Percentiles rank a stretch among this genome's conserved stretches.
Evolutionary conservation across 1,140 invertebrate genomes (phyloP).

Genomic region (Platorchestia sp.): DNA sequence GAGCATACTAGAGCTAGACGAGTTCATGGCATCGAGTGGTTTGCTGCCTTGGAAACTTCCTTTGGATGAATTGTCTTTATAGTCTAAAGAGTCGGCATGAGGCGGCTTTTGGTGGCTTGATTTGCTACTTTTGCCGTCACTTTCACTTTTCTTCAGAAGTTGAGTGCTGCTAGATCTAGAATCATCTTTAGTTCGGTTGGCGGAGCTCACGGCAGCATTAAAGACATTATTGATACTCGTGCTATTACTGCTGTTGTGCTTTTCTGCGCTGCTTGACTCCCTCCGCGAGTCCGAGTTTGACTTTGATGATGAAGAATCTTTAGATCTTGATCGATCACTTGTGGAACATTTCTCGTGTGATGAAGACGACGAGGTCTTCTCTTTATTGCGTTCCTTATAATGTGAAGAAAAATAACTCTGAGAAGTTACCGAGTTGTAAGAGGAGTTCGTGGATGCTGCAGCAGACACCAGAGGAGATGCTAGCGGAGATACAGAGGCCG

Average conservation of each 20-base stretch:
- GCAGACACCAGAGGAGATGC: conserved; percentile 35
- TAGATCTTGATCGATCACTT: conserved; percentile 50
- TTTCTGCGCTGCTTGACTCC: not conserved
- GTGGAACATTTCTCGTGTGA: not conserved
- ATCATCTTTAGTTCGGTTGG: not conserved
- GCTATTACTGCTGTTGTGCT: conserved; percentile 49
- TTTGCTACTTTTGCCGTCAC: not conserved
- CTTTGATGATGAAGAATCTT: conserved; percentile 30
- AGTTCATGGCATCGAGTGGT: not conserved
- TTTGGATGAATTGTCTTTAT: conserved; percentile 14
- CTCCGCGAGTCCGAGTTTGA: conserved; percentile 19
- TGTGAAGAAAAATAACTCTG: not conserved
- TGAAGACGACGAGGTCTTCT: conserved; percentile 60
- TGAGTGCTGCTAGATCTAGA: not conserved
- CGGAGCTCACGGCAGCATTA: not conserved
- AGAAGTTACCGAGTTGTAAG: conserved; percentile 5
- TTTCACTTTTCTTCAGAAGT: not conserved
- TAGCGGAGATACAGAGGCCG: conserved; percentile 67
- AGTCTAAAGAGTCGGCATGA: not conserved
- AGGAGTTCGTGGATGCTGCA: not conserved
- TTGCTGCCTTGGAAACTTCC: not conserved
- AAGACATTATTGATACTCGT: not conserved
- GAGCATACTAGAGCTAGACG: conserved; percentile 21
- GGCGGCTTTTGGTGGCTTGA: not conserved
- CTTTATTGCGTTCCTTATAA: conserved; percentile 62